Evolutionary conservation across 2,888 invertebrate genomes (phyloP), one percentile per base, ranked within the genome.

Genomic region (Lottia gigantea): DNA sequence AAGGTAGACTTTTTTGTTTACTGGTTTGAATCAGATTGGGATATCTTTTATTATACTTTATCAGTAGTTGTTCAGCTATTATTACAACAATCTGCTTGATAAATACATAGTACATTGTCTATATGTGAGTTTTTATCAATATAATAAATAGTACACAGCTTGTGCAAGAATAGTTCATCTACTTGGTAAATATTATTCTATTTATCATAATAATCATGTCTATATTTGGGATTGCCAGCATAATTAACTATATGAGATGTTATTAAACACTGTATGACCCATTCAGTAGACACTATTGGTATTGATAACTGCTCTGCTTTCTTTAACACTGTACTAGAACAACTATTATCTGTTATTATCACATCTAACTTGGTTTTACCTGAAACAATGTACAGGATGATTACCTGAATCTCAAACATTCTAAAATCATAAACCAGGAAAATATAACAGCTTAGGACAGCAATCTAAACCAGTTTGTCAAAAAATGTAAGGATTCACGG

Each of bases 241-340:
- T 75, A 80, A 40, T 71, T 71, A 55, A 89, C 86, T 47, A 90
- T 87, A 69, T 90, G 89, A 1, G 92, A 92, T 78, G 92, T 91
- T 73, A 94, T 91, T 55, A 94, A 88, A 78, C 92, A 92, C 80
- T 94, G 93, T 6, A 92, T 90, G 0, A 93, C 89, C 93, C 93
- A 94, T 1, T 91, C 91, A 0, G 92, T 92, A 0, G 93, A 92
- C 0, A 93, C 92, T 0, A 94, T 70, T 0, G 93, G 92, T n/a
- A 88, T 80, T n/a, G 78, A 90, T 80, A 91, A 91, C 67, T 91
- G 89, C 69, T 90, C 89, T 0, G 92, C 92, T 71, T 88, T 88
- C 19, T 89, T 84, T 31, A 89, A 78, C n/a, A 90, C 86, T 81
- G 91, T 91, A 70, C 91, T 89, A 0, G 92, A 91, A 76, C 93